phyloP scores from a whole-genome alignment of 2,113 vertebrate genomes.

The Leptobrachium ailaonicum region DNA sequence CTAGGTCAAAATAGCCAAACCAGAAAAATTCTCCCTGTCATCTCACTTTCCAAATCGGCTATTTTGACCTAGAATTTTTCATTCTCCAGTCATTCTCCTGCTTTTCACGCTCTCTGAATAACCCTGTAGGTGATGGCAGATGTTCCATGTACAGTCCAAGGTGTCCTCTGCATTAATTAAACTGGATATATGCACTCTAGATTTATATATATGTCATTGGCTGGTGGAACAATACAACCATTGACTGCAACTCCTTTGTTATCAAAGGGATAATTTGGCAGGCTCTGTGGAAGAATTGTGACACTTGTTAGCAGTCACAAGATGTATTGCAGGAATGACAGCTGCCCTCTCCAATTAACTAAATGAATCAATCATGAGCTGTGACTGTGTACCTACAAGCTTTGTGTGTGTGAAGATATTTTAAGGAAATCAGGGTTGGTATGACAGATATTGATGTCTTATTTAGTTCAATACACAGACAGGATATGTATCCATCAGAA shows the following conservation, averaged over 20 bases:
- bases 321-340: background rate
- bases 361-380: background rate
- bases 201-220: slow-evolving; percentile 7
- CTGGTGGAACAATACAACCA: background rate
- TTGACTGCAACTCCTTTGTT: too few species aligned
- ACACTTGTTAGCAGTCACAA: background rate
- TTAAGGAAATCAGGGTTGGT: background rate
- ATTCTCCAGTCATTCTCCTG: too few species aligned
- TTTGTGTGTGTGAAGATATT: background rate
- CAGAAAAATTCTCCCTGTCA: too few species aligned
- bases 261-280: background rate
- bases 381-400: background rate
- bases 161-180: background rate
- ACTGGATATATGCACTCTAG: background rate
- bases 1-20: too few species aligned
- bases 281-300: background rate
- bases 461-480: background rate
- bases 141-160: too few species aligned
- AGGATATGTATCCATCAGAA: background rate
- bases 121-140: too few species aligned
- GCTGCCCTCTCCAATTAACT: background rate
- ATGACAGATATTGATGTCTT: slow-evolving; percentile 1
- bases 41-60: too few species aligned
- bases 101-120: too few species aligned
- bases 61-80: too few species aligned